Conservation (phyloP, 2,113 vertebrate species). For the Psettodes erumei region DNA sequence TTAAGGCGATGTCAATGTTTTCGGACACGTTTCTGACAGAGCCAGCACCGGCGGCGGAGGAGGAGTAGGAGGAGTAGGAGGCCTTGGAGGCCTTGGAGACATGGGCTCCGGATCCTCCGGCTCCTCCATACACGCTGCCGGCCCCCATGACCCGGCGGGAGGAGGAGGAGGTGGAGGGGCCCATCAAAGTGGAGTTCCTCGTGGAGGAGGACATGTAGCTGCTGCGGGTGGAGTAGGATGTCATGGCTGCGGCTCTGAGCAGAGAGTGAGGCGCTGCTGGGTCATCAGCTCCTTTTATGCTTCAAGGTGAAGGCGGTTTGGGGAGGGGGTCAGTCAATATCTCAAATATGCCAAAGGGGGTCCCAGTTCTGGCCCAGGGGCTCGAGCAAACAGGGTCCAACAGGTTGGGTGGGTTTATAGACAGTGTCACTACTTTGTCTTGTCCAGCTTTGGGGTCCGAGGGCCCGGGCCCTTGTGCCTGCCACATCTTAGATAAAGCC, state of each 20-base stretch:
- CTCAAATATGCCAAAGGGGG: background rate
- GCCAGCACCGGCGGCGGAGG: fast-evolving
- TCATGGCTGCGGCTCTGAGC: conserved; percentile 30
- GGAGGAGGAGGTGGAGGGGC: background rate
- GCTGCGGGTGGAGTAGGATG: conserved; percentile 42
- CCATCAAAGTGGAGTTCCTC: background rate
- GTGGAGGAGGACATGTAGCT: conserved; percentile 9
- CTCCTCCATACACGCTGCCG: conserved; percentile 73
- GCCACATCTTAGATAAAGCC: fast-evolving
- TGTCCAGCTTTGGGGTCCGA: no score
- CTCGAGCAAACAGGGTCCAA: background rate
- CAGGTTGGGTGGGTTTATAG: background rate
- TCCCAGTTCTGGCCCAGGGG: background rate
- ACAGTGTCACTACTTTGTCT: background rate
- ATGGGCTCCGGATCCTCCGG: conserved; percentile 51
- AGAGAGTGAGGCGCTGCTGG: conserved; percentile 28
- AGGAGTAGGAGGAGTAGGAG: conserved; percentile 8
- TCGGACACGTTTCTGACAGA: conserved; percentile 13
- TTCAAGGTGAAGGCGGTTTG: background rate
- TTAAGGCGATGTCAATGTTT: conserved; percentile 24
- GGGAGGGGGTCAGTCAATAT: background rate
- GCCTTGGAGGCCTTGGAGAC: conserved; percentile 53
- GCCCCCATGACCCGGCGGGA: background rate
- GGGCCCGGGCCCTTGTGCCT: no score
- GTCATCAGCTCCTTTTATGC: background rate